Evolutionary conservation across 2,113 vertebrate species (phyloP), one percentile per base, ranked within the genome.

Genomic region (Urocolius indicus): DNA sequence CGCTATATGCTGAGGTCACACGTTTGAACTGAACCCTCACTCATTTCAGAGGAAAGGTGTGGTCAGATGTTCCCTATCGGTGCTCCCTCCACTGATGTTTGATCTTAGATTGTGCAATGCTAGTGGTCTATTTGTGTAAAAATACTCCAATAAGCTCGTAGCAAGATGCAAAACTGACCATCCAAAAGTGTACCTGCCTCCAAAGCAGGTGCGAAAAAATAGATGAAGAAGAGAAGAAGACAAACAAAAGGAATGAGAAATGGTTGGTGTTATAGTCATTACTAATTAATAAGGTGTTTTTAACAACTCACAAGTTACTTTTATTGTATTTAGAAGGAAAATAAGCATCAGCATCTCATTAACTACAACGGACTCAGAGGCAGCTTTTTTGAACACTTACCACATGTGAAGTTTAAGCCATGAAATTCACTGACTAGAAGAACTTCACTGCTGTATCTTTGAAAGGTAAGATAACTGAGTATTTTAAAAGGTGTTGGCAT

Each of bases 391-490:
- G 3, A 91, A 49, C 76, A 98, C 99, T 98, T 97, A 99, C 99
- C 98, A 86, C 99, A 99, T 49, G 98, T 98, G 95, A 99, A 99
- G 93, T 98, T 97, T 76, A 98, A 98, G 66, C 98, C 98, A 54
- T 99, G 95, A 97, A 99, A 99, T 96, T 99, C 99, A 1, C 99
- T 99, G 93, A 99, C 98, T 34, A 99, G 80, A 90, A 99, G 99
- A 84, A 99, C 87, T 97, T 99, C 99, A 75, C 98, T 99, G 95
- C 98, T 98, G 68, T 99, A 99, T 97, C 98, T 99, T 98, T 99
- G 99, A 94, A 99, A 99, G 36, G 99, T 99, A 83, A 99, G 85
- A 86, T 99, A 99, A 95, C 99, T 98, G 76, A 99, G 97, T 97
- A 99, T 97, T 97, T 99, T 98, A 88, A 99, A 99, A 79, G 98